Evolutionary conservation across 1,140 invertebrate species (phyloP).

Genomic region (Hirudo medicinalis): DNA sequence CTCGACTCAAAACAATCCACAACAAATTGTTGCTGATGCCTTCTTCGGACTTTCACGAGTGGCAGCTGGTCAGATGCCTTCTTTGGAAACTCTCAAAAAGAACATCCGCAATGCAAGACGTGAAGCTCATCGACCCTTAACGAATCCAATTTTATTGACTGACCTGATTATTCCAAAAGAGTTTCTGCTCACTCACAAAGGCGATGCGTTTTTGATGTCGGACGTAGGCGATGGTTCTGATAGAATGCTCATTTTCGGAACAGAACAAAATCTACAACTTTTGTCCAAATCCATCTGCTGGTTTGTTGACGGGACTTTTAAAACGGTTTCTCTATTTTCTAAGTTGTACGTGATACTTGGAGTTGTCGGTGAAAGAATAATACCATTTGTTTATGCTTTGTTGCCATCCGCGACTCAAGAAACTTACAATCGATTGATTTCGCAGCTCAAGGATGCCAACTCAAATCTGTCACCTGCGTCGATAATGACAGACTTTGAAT

Average conservation of each 20-base stretch:
- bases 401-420: not conserved
- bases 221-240: not conserved
- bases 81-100: not conserved
- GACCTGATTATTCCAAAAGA: conserved; percentile 2
- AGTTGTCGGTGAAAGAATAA: not conserved
- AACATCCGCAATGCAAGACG: not conserved
- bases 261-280: not conserved
- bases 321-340: not conserved
- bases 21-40: not conserved
- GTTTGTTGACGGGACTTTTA: not conserved
- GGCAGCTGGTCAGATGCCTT: not conserved
- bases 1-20: not conserved
- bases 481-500: not conserved
- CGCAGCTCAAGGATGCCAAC: not conserved
- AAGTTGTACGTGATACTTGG: not conserved
- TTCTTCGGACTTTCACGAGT: not conserved
- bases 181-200: not conserved
- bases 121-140: not conserved
- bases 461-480: not conserved
- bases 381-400: not conserved
- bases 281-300: not conserved
- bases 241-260: not conserved
- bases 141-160: not conserved
- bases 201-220: not conserved
- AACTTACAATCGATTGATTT: not conserved